A percentile compares a stretch with the other conserved stretches of the same genome.
Evolutionary conservation across 2,888 invertebrate genomes (phyloP).

Genomic region (Eugnorisma glareosa): DNA sequence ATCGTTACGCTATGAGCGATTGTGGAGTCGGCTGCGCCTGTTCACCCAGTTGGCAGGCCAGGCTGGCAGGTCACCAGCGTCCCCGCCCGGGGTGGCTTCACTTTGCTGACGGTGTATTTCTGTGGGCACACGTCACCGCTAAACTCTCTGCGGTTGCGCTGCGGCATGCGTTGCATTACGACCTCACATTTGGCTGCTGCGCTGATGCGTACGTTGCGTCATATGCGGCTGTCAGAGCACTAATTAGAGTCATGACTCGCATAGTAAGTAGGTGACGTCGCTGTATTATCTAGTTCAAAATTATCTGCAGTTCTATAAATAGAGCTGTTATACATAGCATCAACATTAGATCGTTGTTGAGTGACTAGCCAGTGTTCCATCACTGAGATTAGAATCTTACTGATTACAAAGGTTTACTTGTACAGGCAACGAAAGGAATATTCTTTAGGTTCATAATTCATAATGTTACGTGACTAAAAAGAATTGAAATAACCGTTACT

Average conservation of each 20-base stretch:
- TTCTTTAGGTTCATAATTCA: background rate
- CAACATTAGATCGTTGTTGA: slow-evolving; percentile 13
- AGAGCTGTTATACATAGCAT: slow-evolving; percentile 18
- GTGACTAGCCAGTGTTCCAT: background rate
- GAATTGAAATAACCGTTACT: slow-evolving; percentile 5
- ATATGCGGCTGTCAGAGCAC: slow-evolving; percentile 75
- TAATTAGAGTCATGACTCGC: slow-evolving; percentile 72
- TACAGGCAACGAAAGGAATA: background rate
- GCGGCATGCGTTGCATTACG: slow-evolving; percentile 71
- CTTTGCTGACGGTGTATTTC: slow-evolving; percentile 79
- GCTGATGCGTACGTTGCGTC: slow-evolving; percentile 78
- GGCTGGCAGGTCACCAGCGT: slow-evolving; percentile 82
- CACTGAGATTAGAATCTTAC: background rate
- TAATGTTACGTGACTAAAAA: slow-evolving; percentile 15
- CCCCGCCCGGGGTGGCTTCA: slow-evolving; percentile 69
- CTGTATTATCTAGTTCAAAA: slow-evolving; percentile 58
- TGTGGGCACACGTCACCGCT: slow-evolving; percentile 78
- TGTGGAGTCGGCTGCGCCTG: slow-evolving; percentile 66
- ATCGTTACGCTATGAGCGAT: slow-evolving; percentile 46
- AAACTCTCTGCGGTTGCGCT: slow-evolving; percentile 68
- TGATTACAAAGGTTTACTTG: background rate
- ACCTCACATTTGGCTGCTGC: slow-evolving; percentile 76
- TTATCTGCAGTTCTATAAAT: slow-evolving; percentile 21
- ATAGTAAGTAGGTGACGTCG: slow-evolving; percentile 57
- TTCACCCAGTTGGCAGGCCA: slow-evolving; percentile 84